Evolutionary conservation across 30 jellyfish, hydroid and myxozoan species (phyloP), one percentile per base, ranked within the genome.

Genomic region (Mastigias papua): DNA sequence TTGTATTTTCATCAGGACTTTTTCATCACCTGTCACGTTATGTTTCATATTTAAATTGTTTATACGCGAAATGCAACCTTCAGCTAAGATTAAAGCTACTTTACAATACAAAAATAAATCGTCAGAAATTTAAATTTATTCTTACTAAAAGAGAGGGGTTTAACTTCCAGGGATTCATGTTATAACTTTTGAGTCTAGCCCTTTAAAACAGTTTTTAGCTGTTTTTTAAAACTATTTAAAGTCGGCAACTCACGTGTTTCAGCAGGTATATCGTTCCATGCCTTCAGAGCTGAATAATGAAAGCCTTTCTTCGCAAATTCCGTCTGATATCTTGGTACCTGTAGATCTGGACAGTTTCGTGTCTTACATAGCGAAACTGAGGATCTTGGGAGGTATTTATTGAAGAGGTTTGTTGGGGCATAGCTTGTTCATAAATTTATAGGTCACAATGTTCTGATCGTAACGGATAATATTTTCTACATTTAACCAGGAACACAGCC

Each of bases 181-280:
- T 60, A 5, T 27, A 60, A 60, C 72, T 21, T n/a, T n/a, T 60
- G 72, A 60, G 72, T 60, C 72, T 21, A 60, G 85, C 85, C 30
- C 25, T 9, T 73, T 25, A 46, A 46, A 46, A 13, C 28, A 37
- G 48, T 28, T 48, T 20, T 73, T 17, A 73, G 23, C 22, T 48
- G 71, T 73, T 46, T n/a, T 67, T 73, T 73, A 9, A 73, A 73
- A 49, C 73, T 19, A 2, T 33, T 33, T 9, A 46, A 25, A 10
- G 21, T 73, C 11, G 25, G 49, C 27, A 13, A 22, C 68, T 73
- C 85, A 26, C 51, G 23, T 4, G n/a, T 16, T 16, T 30, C 71
- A 27, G 48, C 23, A 30, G 73, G 85, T n/a, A 48, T 46, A 73
- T 33, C 85, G 30, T 48, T 73, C 73, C 85, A 73, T 5, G 42